These are phyloP conservation scores for Rhynchonycteris naso DNA, from an alignment of 2,797 vertebrate genomes.

Conservation along the genomic window DNA sequence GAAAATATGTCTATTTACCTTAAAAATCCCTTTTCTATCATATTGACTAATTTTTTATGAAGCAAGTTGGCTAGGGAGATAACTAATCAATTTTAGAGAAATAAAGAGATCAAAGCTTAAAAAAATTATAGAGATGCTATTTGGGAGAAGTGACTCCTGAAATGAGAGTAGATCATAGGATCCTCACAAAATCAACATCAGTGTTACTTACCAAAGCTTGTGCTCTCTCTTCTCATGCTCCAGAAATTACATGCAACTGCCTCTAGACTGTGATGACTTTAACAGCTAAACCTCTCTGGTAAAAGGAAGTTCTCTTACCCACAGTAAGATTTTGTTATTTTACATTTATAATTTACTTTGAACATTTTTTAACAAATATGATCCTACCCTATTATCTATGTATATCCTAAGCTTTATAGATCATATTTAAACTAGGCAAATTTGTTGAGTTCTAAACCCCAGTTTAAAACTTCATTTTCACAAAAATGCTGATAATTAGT, in stretches of 20 bases:
- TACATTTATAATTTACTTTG: slow-evolving; percentile 1
- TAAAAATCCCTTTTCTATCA: neutral
- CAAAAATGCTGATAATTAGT: neutral
- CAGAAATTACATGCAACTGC: neutral
- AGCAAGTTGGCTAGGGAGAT: neutral
- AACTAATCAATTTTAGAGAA: neutral
- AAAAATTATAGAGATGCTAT: neutral
- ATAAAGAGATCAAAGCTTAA: slow-evolving; percentile 24
- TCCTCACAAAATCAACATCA: neutral
- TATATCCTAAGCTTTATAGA: neutral
- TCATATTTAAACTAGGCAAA: neutral
- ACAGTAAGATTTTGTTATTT: neutral
- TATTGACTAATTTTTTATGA: neutral
- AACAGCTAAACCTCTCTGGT: neutral
- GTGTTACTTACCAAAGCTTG: neutral
- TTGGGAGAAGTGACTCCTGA: neutral
- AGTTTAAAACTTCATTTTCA: slow-evolving; percentile 9
- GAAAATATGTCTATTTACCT: neutral
- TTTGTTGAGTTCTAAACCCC: neutral
- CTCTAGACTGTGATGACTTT: neutral
- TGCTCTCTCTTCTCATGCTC: neutral
- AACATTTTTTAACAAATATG: neutral
- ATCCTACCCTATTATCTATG: neutral
- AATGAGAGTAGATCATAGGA: neutral
- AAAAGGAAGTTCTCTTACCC: neutral